A percentile compares a stretch with the other conserved stretches of the same genome.
Conservation (phyloP, 1,140 invertebrate species). For the Sitobion miscanthi region DNA sequence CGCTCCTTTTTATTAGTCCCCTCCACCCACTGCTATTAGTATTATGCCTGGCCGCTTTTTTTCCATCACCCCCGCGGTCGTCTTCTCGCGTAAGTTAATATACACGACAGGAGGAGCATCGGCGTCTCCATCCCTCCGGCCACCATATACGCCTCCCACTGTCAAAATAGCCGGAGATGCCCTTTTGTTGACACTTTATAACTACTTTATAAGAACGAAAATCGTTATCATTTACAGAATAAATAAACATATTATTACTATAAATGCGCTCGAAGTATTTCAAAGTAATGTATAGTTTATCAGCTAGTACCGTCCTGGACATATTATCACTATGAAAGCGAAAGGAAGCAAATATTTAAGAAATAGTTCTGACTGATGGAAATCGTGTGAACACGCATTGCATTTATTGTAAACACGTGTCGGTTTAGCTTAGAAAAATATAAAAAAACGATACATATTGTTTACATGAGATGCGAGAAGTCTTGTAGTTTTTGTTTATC, state of each 20-base stretch:
- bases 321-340: background rate
- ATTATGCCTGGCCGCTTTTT: constrained; percentile 21
- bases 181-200: constrained; percentile 19
- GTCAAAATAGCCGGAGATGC: background rate
- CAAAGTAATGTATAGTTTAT: background rate
- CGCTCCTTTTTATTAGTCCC: constrained; percentile 35
- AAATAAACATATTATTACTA: constrained; percentile 13
- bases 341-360: background rate
- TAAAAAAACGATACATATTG: background rate
- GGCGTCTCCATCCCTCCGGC: background rate
- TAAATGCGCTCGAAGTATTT: background rate
- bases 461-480: background rate
- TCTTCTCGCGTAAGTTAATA: background rate
- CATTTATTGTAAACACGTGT: background rate
- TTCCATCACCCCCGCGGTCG: background rate
- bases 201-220: constrained; percentile 12
- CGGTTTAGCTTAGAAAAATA: background rate
- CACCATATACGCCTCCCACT: background rate
- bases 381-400: background rate
- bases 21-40: background rate
- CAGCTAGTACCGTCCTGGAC: background rate
- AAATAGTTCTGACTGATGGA: background rate
- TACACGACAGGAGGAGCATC: background rate
- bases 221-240: constrained; percentile 16
- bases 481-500: background rate